Conservation (phyloP, 2,797 vertebrate species). For the Microctenopoma steveboyesi region DNA sequence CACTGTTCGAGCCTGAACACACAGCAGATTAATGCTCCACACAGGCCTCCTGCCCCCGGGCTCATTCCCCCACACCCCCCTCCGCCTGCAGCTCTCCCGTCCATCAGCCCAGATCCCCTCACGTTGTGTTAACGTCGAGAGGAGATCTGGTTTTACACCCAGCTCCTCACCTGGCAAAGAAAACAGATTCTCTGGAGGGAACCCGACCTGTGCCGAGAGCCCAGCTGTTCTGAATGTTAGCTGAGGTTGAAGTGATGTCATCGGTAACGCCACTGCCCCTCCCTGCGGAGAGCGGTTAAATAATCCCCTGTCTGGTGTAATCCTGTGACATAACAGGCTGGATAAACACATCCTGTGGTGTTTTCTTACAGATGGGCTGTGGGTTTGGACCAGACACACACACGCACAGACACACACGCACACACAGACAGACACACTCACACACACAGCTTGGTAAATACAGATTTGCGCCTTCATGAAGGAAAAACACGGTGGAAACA, state of each 20-base stretch:
- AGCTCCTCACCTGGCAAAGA: too few species aligned
- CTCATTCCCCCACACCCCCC: neutral
- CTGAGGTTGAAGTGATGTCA: slow-evolving; percentile 32
- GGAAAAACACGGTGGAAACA: neutral
- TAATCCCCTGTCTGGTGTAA: slow-evolving; percentile 69
- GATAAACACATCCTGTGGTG: slow-evolving; percentile 67
- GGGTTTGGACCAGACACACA: slow-evolving; percentile 75
- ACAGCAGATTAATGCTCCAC: too few species aligned
- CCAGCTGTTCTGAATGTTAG: too few species aligned
- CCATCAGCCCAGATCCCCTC: neutral
- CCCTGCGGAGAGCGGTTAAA: slow-evolving; percentile 51
- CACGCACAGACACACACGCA: slow-evolving; percentile 36
- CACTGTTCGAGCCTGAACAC: neutral
- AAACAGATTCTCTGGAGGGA: too few species aligned
- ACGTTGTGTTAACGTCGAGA: neutral
- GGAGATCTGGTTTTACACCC: too few species aligned
- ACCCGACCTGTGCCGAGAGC: neutral
- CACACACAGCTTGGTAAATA: neutral
- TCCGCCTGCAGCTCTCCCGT: neutral
- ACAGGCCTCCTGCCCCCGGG: too few species aligned
- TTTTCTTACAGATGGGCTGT: slow-evolving; percentile 77
- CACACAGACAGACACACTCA: slow-evolving; percentile 31
- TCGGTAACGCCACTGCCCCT: slow-evolving; percentile 18
- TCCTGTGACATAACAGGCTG: slow-evolving; percentile 71
- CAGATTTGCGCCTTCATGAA: neutral